Conservation (phyloP, 2,797 vertebrate genomes). For the Micromesistius poutassou region DNA sequence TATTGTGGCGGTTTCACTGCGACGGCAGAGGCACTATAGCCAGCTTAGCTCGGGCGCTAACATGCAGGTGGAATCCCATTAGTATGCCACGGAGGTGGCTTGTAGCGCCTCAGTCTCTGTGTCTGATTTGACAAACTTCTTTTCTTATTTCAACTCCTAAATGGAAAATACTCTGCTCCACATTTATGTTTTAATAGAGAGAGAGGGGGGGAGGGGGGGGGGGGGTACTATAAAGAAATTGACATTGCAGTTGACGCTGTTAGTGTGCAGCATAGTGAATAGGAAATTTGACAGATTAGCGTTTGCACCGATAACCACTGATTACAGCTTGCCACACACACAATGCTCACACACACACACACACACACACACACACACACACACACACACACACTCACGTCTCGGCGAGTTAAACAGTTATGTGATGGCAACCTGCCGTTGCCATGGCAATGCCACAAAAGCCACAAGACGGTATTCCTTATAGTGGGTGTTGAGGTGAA, state of each 20-base stretch:
- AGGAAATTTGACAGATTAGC: conserved; percentile 60
- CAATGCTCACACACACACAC: conserved; percentile 35
- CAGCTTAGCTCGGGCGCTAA: conserved; percentile 44
- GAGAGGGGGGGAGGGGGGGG: conserved; percentile 31
- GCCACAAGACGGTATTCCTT: not conserved
- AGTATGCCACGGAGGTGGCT: conserved; percentile 62
- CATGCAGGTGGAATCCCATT: conserved; percentile 56
- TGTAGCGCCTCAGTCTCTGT: conserved; percentile 58
- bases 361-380: conserved; percentile 4
- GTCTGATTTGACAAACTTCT: conserved; percentile 69
- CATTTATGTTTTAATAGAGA: conserved; percentile 65
- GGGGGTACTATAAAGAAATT: conserved; percentile 51
- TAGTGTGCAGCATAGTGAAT: conserved; percentile 37
- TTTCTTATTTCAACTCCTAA: conserved; percentile 69
- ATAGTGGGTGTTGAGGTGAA: not conserved
- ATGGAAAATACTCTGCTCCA: conserved; percentile 67
- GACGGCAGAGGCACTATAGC: conserved; percentile 43
- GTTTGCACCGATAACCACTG: conserved; percentile 58
- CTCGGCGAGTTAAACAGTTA: not conserved
- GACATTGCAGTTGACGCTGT: conserved; percentile 54
- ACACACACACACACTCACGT: conserved; percentile 3
- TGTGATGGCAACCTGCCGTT: not conserved
- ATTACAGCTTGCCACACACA: conserved; percentile 55
- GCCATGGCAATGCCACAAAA: not conserved
- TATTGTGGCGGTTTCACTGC: conserved; percentile 59